phyloP scores from a whole-genome alignment of 2,888 invertebrate species.

The Microchrysa polita region DNA sequence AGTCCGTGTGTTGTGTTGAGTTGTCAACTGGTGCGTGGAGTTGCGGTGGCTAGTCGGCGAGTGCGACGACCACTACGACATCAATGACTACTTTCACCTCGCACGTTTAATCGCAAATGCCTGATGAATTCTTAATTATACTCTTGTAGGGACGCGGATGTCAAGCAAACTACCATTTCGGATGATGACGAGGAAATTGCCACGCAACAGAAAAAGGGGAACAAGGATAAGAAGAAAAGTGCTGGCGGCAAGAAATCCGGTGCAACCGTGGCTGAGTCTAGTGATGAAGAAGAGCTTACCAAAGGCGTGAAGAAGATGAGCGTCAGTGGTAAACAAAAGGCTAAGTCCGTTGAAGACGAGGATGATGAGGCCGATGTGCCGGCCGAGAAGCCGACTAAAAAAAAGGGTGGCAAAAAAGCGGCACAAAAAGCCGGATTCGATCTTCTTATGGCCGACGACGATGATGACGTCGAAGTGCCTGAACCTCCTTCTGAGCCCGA shows the following conservation, averaged over 20 bases:
- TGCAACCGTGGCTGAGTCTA: conserved; percentile 62
- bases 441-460: conserved; percentile 74
- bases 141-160: conserved; percentile 67
- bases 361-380: conserved; percentile 66
- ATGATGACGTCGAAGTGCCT: conserved; percentile 60
- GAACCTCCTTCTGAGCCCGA: conserved; percentile 56
- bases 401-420: conserved; percentile 58
- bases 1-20: conserved; percentile 28
- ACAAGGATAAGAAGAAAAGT: conserved; percentile 58
- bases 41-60: conserved; percentile 45
- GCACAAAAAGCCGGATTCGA: conserved; percentile 69
- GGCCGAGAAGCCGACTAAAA: conserved; percentile 64
- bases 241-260: conserved; percentile 65
- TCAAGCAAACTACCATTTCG: conserved; percentile 62
- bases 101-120: conserved; percentile 29
- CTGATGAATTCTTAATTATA: conserved; percentile 45
- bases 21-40: conserved; percentile 40
- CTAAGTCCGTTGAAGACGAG: conserved; percentile 60
- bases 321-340: conserved; percentile 66
- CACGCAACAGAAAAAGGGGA: conserved; percentile 56
- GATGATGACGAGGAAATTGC: conserved; percentile 64
- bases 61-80: no score
- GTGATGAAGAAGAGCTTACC: conserved; percentile 65
- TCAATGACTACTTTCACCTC: conserved; percentile 35
- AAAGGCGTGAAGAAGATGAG: conserved; percentile 70